These are phyloP conservation scores for Ranitomeya variabilis DNA, from an alignment of 2,113 vertebrate species.

Conservation along the genomic window DNA sequence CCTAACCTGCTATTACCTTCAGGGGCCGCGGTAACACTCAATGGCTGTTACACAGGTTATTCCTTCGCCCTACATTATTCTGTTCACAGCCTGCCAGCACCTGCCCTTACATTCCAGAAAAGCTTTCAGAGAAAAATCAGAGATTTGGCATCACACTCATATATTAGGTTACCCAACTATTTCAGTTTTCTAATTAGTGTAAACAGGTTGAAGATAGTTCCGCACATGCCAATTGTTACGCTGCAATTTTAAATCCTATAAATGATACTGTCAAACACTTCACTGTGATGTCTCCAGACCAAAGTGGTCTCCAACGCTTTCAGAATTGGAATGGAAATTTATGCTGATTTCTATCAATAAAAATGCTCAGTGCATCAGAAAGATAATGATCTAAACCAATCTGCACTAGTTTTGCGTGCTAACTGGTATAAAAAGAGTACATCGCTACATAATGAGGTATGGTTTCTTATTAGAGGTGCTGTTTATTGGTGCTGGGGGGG, in stretches of 20 bases:
- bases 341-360: not conserved
- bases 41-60: not conserved
- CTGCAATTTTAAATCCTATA: not conserved
- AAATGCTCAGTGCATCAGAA: not conserved
- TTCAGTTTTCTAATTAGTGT: not conserved
- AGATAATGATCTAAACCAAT: not conserved
- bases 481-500: no score
- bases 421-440: not conserved
- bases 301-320: not conserved
- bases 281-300: not conserved
- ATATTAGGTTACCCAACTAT: conserved; percentile 1
- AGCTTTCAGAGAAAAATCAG: not conserved
- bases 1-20: conserved; percentile 46
- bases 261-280: not conserved
- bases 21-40: conserved; percentile 11
- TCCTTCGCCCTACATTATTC: not conserved
- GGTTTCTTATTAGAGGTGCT: not conserved
- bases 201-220: not conserved
- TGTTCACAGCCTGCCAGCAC: conserved; percentile 5
- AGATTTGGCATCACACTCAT: conserved; percentile 2
- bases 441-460: not conserved
- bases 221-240: not conserved
- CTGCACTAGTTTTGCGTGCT: not conserved
- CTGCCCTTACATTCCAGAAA: conserved; percentile 2
- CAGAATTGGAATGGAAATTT: not conserved